Conservation (phyloP, 1,140 invertebrate genomes). For the Drosophila oshimai region DNA sequence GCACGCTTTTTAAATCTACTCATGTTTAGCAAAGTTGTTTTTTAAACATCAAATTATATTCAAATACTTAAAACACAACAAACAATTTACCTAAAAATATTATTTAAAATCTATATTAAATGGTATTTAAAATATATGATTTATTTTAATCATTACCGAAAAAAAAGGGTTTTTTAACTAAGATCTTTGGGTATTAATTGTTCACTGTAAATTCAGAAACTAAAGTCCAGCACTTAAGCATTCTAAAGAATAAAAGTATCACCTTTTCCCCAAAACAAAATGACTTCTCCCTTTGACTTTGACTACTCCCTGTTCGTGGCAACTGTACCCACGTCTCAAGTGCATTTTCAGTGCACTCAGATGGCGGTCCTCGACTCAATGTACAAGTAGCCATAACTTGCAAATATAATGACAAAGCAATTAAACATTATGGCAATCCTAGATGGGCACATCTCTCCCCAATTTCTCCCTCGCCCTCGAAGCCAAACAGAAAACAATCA, state of each 20-base stretch:
- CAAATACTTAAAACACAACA: too few relatives aligned
- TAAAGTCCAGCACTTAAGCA: too few relatives aligned
- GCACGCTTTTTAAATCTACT: too few relatives aligned
- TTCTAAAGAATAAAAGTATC: not conserved
- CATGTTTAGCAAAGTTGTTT: too few relatives aligned
- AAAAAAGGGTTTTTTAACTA: too few relatives aligned
- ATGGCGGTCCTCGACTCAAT: not conserved
- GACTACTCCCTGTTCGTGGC: not conserved
- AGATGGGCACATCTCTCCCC: conserved; percentile 18
- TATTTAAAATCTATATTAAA: too few relatives aligned
- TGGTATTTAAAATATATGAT: too few relatives aligned
- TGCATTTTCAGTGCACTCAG: conserved; percentile 42
- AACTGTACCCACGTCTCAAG: conserved; percentile 34
- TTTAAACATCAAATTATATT: too few relatives aligned
- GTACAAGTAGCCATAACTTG: conserved; percentile 69
- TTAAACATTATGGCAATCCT: conserved; percentile 74
- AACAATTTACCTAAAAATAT: too few relatives aligned
- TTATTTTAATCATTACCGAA: too few relatives aligned
- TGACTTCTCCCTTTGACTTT: not conserved
- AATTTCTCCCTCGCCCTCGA: not conserved
- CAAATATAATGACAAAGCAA: conserved; percentile 79
- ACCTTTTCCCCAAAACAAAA: not conserved
- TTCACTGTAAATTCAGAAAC: too few relatives aligned
- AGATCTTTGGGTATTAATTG: too few relatives aligned
- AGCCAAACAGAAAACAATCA: conserved; percentile 67